phyloP scores from a whole-genome alignment of 2,113 vertebrate genomes.

The Columba livia region DNA sequence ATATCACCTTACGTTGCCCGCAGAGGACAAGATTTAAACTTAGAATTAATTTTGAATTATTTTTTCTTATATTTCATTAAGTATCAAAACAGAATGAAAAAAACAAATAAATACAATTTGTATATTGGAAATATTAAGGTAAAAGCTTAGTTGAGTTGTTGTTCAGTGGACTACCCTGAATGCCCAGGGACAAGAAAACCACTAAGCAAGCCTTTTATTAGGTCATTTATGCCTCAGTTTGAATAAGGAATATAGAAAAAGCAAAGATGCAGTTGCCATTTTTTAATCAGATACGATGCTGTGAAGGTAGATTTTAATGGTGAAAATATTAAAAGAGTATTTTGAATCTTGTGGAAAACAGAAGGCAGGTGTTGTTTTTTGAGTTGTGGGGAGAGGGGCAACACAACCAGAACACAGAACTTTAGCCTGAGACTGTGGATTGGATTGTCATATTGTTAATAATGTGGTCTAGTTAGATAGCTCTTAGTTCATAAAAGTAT shows the following conservation, averaged over 20 bases:
- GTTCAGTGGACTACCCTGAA: neutral
- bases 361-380: neutral
- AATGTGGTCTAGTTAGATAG: neutral
- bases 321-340: neutral
- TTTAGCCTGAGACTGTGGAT: neutral
- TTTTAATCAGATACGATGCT: neutral
- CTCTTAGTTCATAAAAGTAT: neutral
- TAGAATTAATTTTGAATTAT: neutral
- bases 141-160: neutral
- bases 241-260: neutral
- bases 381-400: neutral
- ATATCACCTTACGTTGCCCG: neutral
- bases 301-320: neutral
- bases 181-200: neutral
- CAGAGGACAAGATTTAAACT: neutral
- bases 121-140: neutral
- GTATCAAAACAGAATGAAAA: neutral
- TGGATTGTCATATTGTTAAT: neutral
- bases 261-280: neutral
- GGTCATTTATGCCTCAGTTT: neutral
- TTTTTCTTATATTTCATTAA: neutral
- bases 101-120: neutral
- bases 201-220: neutral
- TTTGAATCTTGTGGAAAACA: neutral
- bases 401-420: accelerated